Percentiles rank a stretch among this genome's conserved stretches.
These are phyloP conservation scores for Scaptomyza polygonia DNA, from an alignment of 2,888 invertebrate species.

Conservation along the genomic window DNA sequence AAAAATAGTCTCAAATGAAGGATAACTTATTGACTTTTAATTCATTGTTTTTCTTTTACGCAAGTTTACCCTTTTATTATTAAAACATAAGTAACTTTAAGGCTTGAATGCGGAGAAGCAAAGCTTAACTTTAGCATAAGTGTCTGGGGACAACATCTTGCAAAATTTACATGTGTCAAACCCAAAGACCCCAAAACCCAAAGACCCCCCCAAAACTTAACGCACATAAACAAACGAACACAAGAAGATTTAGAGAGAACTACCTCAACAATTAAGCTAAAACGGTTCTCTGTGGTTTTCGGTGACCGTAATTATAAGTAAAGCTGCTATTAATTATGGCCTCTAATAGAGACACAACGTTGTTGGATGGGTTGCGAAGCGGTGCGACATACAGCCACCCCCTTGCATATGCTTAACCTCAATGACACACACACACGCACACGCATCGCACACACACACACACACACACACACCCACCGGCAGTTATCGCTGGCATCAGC, in stretches of 20 bases:
- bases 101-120: not conserved
- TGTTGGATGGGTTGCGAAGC: constrained; percentile 8
- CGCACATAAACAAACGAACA: constrained; percentile 3
- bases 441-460: not conserved
- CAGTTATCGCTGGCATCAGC: constrained; percentile 56
- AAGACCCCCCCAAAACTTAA: constrained; percentile 7
- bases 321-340: constrained; percentile 81
- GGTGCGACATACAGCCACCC: not conserved
- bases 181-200: constrained; percentile 1
- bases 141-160: constrained; percentile 22
- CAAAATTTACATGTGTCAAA: constrained; percentile 44
- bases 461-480: constrained; percentile 4
- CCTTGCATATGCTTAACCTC: constrained; percentile 53
- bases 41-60: no score
- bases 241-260: constrained; percentile 15
- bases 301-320: constrained; percentile 81
- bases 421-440: constrained; percentile 18
- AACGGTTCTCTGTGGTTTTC: constrained; percentile 72
- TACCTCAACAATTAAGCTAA: constrained; percentile 79
- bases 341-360: constrained; percentile 53
- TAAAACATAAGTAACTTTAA: no score
- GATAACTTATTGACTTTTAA: no score
- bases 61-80: no score
- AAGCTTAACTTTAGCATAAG: not conserved
- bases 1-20: no score